Percentiles rank a stretch among this genome's conserved stretches.
Evolutionary conservation across 2,888 invertebrate species (phyloP).

Genomic region (Aporophyla lueneburgensis): DNA sequence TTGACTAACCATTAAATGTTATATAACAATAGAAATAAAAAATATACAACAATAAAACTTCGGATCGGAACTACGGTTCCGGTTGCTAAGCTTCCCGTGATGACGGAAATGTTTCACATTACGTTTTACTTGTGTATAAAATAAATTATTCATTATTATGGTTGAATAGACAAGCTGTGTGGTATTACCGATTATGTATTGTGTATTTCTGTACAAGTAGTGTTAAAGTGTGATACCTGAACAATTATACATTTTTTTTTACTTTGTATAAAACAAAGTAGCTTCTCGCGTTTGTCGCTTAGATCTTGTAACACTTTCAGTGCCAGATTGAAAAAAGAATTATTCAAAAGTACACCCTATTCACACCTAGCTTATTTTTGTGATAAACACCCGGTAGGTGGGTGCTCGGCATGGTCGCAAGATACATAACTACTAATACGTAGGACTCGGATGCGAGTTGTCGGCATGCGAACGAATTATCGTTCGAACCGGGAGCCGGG

Average conservation of each 20-base stretch:
- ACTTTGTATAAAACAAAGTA: no score
- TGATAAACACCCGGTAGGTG: no score
- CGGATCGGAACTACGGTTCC: slow-evolving; percentile 64
- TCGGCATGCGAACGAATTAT: no score
- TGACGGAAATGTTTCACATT: slow-evolving; percentile 56
- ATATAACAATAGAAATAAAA: slow-evolving; percentile 39
- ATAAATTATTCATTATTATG: slow-evolving; percentile 42
- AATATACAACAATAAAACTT: slow-evolving; percentile 42
- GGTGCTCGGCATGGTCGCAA: no score
- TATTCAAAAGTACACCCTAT: no score
- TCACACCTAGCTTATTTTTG: no score
- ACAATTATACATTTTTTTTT: not conserved
- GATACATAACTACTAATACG: no score
- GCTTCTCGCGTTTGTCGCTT: no score
- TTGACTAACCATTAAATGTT: slow-evolving; percentile 27
- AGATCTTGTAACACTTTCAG: no score
- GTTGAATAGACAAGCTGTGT: slow-evolving; percentile 31
- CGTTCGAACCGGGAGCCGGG: no score
- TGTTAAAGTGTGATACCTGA: not conserved
- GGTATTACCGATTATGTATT: not conserved
- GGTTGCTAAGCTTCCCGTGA: slow-evolving; percentile 49
- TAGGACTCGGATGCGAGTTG: no score
- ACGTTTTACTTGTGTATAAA: slow-evolving; percentile 4
- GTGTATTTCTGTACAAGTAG: not conserved
- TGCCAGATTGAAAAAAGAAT: no score